Conservation (phyloP, 2,113 vertebrate species). For the Isichthys henryi region DNA sequence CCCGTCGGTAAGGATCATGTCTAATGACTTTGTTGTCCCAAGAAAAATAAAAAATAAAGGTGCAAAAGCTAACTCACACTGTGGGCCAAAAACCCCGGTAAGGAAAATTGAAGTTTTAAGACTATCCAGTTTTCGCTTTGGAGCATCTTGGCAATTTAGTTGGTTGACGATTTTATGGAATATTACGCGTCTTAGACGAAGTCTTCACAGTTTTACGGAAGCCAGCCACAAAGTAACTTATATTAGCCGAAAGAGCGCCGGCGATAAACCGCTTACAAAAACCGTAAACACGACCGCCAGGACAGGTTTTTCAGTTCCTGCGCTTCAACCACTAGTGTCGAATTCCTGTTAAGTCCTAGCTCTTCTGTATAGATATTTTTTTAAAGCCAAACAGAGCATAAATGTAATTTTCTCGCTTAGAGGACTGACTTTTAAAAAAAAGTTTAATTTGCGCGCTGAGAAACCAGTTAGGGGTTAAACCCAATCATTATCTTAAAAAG, state of each 20-base stretch:
- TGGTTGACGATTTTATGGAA: not conserved
- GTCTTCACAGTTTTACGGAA: not conserved
- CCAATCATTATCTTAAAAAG: constrained; percentile 47
- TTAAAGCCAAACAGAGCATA: constrained; percentile 5
- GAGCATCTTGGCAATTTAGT: not conserved
- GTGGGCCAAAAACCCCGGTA: not conserved
- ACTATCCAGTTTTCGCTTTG: not conserved
- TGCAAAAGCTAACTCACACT: not conserved
- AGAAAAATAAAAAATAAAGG: not conserved
- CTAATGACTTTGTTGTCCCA: constrained; percentile 12
- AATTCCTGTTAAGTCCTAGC: not conserved
- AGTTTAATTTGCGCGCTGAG: constrained; percentile 62
- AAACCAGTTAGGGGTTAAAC: constrained; percentile 35
- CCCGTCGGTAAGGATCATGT: constrained; percentile 70
- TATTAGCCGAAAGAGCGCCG: not conserved
- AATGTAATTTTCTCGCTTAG: constrained; percentile 20
- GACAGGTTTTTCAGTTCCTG: not conserved
- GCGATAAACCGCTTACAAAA: not conserved
- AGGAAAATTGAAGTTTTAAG: not conserved
- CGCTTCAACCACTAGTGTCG: not conserved
- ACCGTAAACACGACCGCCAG: not conserved
- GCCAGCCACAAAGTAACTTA: not conserved
- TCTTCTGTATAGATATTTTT: not conserved
- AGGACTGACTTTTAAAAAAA: constrained; percentile 22
- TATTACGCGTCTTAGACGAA: not conserved